phyloP scores from a whole-genome alignment of 2,888 invertebrate species.

The Iphiclides podalirius region DNA sequence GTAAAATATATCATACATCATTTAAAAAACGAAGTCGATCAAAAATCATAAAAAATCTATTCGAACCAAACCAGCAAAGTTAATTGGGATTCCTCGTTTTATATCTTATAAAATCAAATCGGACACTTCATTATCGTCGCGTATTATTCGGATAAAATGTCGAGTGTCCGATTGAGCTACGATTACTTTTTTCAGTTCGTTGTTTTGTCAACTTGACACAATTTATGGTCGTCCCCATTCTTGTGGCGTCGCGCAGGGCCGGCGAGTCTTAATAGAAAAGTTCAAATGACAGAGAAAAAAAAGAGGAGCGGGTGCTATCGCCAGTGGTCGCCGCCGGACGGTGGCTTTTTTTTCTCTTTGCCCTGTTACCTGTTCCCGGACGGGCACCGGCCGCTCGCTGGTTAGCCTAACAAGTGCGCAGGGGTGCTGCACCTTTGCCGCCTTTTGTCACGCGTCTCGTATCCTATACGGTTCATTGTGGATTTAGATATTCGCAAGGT shows the following conservation, averaged over 20 bases:
- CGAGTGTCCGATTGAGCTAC: background rate
- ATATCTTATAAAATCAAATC: too few relatives aligned
- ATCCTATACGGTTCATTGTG: conserved; percentile 4
- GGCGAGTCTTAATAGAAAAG: conserved; percentile 17
- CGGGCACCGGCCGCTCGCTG: conserved; percentile 59
- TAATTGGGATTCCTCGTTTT: too few relatives aligned
- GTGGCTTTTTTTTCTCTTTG: conserved; percentile 61
- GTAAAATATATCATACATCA: too few relatives aligned
- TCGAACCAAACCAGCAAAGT: too few relatives aligned
- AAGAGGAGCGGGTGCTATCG: background rate
- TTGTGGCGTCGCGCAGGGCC: conserved; percentile 1
- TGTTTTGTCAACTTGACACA: background rate
- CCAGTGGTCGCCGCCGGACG: conserved; percentile 41
- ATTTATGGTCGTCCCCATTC: too few relatives aligned
- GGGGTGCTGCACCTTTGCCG: conserved; percentile 53
- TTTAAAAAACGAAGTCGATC: too few relatives aligned
- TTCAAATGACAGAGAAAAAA: conserved; percentile 11
- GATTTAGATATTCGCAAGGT: background rate
- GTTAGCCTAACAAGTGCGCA: conserved; percentile 75
- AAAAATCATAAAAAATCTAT: too few relatives aligned
- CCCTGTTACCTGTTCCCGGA: conserved; percentile 72
- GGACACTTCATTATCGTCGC: background rate
- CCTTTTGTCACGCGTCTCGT: conserved; percentile 8
- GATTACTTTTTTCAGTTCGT: too few relatives aligned
- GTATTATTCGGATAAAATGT: background rate